phyloP scores from a whole-genome alignment of 2,797 vertebrate genomes.

The Chelonia mydas region DNA sequence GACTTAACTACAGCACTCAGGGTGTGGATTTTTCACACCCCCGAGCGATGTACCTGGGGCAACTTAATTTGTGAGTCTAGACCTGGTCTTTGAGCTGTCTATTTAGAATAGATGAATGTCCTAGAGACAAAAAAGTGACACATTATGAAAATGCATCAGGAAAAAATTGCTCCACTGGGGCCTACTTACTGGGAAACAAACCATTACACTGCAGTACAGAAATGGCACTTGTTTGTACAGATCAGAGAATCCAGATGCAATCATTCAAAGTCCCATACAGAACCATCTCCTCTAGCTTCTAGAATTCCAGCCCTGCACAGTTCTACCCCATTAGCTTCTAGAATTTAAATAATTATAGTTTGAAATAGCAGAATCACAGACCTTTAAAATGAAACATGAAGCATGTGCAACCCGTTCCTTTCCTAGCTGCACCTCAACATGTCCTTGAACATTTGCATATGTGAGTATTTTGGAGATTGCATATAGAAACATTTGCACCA shows the following conservation, averaged over 20 bases:
- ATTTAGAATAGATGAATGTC: background rate
- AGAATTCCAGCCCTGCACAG: background rate
- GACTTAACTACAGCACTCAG: background rate
- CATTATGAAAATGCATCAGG: background rate
- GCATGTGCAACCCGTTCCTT: background rate
- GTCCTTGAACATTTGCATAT: background rate
- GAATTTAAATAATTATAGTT: background rate
- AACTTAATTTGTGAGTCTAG: background rate
- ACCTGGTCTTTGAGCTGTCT: background rate
- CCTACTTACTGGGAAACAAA: background rate
- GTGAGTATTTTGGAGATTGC: background rate
- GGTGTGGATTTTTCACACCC: background rate
- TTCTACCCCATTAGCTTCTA: background rate
- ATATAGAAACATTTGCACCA: background rate
- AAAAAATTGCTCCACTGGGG: background rate
- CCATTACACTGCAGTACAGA: background rate
- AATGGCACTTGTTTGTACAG: background rate
- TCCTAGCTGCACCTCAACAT: background rate
- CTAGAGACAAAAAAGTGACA: background rate
- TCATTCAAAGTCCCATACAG: background rate
- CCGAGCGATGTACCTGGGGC: background rate
- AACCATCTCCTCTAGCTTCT: background rate
- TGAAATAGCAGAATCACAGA: background rate
- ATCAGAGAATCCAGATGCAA: background rate
- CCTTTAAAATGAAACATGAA: background rate